phyloP scores from a whole-genome alignment of 2,888 invertebrate species.

The Agriopis marginaria region DNA sequence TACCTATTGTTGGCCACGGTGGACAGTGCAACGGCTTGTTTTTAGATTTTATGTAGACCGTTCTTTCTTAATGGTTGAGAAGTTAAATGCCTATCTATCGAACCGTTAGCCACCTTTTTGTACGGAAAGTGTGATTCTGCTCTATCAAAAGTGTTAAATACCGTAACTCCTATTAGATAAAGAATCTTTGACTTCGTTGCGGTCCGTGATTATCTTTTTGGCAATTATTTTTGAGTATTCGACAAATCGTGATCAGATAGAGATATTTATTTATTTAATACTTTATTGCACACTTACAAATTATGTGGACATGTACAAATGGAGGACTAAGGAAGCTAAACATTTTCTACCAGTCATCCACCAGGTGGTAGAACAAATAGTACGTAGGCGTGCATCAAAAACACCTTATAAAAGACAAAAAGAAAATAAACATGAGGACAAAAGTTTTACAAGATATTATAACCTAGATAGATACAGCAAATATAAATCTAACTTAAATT shows the following conservation, averaged over 20 bases:
- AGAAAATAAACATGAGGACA: too few relatives aligned
- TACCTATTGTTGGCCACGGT: constrained; percentile 62
- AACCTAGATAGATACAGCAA: too few relatives aligned
- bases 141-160: constrained; percentile 42
- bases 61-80: constrained; percentile 64
- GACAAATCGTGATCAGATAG: constrained; percentile 19
- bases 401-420: too few relatives aligned
- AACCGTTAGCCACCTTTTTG: constrained; percentile 62
- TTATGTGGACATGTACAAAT: too few relatives aligned
- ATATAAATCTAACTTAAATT: too few relatives aligned
- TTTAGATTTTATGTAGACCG: constrained; percentile 67
- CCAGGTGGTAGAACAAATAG: too few relatives aligned
- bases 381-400: too few relatives aligned
- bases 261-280: background rate
- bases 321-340: too few relatives aligned
- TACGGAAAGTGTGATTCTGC: constrained; percentile 47
- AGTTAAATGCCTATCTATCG: constrained; percentile 59
- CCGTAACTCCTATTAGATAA: constrained; percentile 35
- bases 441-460: too few relatives aligned
- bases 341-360: too few relatives aligned
- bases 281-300: too few relatives aligned
- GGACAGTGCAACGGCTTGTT: constrained; percentile 63
- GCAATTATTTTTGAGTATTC: constrained; percentile 18
- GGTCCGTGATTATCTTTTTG: constrained; percentile 20
- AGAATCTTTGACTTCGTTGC: constrained; percentile 25